These are phyloP conservation scores for Eurystomus glaucurus DNA, from an alignment of 2,797 vertebrate genomes.

Conservation along the genomic window DNA sequence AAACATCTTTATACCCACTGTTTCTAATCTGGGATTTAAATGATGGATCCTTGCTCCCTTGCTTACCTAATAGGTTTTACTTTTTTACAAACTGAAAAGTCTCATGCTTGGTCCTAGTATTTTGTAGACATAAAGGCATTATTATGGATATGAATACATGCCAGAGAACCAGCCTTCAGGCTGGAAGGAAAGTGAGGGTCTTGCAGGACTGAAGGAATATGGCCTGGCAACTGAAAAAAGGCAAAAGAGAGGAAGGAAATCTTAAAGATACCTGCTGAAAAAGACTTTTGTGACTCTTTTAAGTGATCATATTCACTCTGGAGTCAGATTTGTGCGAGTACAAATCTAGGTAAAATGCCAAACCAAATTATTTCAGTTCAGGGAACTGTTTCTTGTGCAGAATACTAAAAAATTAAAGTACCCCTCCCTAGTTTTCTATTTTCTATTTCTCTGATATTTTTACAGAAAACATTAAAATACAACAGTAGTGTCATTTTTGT, in stretches of 20 bases:
- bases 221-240: not conserved
- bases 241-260: not conserved
- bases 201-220: not conserved
- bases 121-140: not conserved
- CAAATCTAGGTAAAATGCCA: slow-evolving; percentile 15
- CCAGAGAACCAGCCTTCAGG: not conserved
- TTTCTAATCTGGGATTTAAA: not conserved
- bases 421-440: not conserved
- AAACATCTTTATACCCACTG: not conserved
- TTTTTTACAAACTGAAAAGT: not conserved
- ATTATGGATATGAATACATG: not conserved
- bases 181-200: not conserved
- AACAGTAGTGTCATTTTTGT: not conserved
- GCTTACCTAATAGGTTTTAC: not conserved
- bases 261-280: not conserved
- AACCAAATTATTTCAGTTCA: slow-evolving; percentile 8
- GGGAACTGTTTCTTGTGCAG: not conserved
- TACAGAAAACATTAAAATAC: not conserved
- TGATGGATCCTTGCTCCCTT: not conserved
- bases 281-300: not conserved
- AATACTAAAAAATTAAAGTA: not conserved
- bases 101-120: not conserved
- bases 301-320: not conserved
- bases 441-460: not conserved
- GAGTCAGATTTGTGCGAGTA: not conserved